A percentile compares a stretch with the other conserved stretches of the same genome.
These are phyloP conservation scores for Thoracochromis brauschi DNA, from an alignment of 2,113 vertebrate species.

Conservation along the genomic window DNA sequence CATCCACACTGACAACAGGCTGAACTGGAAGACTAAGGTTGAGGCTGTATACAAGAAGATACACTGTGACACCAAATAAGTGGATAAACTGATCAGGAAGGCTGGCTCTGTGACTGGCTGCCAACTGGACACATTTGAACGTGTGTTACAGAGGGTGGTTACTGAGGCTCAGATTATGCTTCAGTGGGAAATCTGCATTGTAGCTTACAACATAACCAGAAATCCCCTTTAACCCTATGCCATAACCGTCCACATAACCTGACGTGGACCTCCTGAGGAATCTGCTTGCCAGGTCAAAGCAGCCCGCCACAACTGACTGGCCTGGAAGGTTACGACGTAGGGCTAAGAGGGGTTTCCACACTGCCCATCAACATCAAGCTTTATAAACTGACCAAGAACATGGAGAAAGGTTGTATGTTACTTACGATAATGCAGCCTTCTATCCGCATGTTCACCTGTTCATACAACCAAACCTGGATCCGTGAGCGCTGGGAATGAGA, in stretches of 20 bases:
- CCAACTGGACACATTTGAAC: background rate
- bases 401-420: background rate
- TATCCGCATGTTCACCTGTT: slow-evolving; percentile 98
- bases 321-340: background rate
- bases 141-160: background rate
- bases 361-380: background rate
- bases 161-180: background rate
- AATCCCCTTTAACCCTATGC: background rate
- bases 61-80: background rate
- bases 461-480: slow-evolving; percentile 97
- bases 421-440: slow-evolving; percentile 99
- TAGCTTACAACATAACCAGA: background rate
- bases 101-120: background rate
- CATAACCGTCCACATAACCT: background rate
- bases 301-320: background rate
- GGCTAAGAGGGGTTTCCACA: background rate
- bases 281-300: background rate
- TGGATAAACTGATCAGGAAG: background rate
- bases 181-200: background rate
- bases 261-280: background rate
- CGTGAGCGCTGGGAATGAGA: slow-evolving; percentile 78
- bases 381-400: background rate
- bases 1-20: background rate
- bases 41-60: background rate
- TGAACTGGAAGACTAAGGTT: background rate